These are phyloP conservation scores for Theretra japonica DNA, from an alignment of 2,888 invertebrate genomes.

Conservation along the genomic window DNA sequence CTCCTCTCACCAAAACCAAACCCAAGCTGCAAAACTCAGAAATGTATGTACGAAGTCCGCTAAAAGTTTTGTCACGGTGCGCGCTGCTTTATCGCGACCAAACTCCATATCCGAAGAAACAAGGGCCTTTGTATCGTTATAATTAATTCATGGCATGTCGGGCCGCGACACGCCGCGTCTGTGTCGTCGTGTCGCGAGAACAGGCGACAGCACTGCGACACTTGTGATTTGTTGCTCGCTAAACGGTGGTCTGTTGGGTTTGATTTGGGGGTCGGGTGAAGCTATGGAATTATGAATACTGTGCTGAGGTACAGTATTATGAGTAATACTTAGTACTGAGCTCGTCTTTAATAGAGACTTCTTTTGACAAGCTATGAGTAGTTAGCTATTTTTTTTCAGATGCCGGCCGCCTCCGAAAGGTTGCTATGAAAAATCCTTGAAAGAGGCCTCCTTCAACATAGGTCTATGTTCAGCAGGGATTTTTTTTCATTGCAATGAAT, in stretches of 20 bases:
- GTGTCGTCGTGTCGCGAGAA: constrained; percentile 29
- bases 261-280: background rate
- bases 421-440: too few species aligned
- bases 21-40: background rate
- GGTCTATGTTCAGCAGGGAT: too few species aligned
- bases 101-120: constrained; percentile 56
- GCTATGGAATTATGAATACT: too few species aligned
- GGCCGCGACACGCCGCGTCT: constrained; percentile 1
- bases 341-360: too few species aligned
- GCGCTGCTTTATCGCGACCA: constrained; percentile 43
- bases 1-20: background rate
- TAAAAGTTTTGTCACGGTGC: constrained; percentile 39
- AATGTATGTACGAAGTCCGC: constrained; percentile 39
- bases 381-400: too few species aligned
- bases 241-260: background rate
- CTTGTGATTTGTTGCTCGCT: background rate
- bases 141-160: constrained; percentile 64
- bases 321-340: too few species aligned
- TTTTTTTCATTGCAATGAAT: too few species aligned
- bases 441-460: too few species aligned
- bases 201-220: constrained; percentile 24
- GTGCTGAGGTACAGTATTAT: too few species aligned
- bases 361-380: too few species aligned
- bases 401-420: too few species aligned
- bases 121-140: constrained; percentile 51